phyloP scores from a whole-genome alignment of 92 coral and sea anemone species.

The Virgularia gustaviana region DNA sequence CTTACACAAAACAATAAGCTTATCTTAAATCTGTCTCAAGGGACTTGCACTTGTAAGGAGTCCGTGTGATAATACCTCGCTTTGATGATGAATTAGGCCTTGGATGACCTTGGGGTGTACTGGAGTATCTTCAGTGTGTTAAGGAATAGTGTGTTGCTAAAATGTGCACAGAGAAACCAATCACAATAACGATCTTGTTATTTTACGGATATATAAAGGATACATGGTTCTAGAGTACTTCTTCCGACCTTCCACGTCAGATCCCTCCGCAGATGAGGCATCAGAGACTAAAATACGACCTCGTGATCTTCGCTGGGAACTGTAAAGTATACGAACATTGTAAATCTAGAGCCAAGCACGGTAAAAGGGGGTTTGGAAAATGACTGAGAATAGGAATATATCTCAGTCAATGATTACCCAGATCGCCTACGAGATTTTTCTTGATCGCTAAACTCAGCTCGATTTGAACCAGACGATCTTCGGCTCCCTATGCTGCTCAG shows the following conservation, averaged over 20 bases:
- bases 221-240: conserved; percentile 15
- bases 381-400: background rate
- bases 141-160: conserved; percentile 35
- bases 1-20: background rate
- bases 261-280: conserved; percentile 18
- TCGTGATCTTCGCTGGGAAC: conserved; percentile 12
- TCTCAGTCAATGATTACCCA: background rate
- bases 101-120: conserved; percentile 52
- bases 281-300: background rate
- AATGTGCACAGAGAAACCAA: background rate
- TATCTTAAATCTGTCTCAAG: background rate
- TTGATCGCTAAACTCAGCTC: conserved; percentile 13
- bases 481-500: conserved; percentile 32
- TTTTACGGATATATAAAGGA: background rate
- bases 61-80: conserved; percentile 12
- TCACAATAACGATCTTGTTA: background rate
- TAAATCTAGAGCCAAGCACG: background rate
- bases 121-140: conserved; percentile 60
- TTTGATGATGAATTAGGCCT: background rate
- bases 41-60: background rate
- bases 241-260: conserved; percentile 21
- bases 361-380: background rate
- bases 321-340: background rate
- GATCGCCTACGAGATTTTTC: conserved; percentile 23
- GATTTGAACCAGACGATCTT: conserved; percentile 20